Evolutionary conservation across 2,113 vertebrate species (phyloP).

Genomic region (Gracilinanus agilis): DNA sequence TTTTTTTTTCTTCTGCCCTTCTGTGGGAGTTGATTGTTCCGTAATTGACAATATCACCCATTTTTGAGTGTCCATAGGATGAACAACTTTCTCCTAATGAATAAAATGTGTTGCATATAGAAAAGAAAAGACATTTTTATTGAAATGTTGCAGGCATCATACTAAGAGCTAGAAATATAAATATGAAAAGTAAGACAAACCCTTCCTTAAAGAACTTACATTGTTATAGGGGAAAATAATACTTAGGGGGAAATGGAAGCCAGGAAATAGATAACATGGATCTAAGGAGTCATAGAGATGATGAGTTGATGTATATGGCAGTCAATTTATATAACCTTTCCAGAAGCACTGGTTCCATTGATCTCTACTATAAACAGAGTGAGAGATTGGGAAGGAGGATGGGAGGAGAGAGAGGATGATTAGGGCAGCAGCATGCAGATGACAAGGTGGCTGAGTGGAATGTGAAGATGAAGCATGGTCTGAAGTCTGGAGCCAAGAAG

Average conservation of each 20-base stretch:
- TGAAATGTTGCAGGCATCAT: not conserved
- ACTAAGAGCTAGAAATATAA: not conserved
- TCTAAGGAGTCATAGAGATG: not conserved
- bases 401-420: not conserved
- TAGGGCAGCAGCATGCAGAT: not conserved
- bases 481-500: not conserved
- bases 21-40: conserved; percentile 54
- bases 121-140: not conserved
- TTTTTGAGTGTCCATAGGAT: conserved; percentile 39
- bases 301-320: not conserved
- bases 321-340: not conserved
- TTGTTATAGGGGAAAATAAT: not conserved
- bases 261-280: not conserved
- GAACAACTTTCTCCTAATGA: not conserved
- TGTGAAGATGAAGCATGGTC: not conserved
- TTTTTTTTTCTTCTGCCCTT: conserved; percentile 1
- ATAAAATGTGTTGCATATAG: not conserved
- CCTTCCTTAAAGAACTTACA: not conserved
- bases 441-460: not conserved
- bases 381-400: not conserved
- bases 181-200: not conserved
- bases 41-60: conserved; percentile 21
- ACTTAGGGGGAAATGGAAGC: not conserved
- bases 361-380: not conserved
- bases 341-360: not conserved